These are phyloP conservation scores for Paracentrotus lividus DNA, from an alignment of 53 echinoderm and acorn worm species.

Conservation along the genomic window DNA sequence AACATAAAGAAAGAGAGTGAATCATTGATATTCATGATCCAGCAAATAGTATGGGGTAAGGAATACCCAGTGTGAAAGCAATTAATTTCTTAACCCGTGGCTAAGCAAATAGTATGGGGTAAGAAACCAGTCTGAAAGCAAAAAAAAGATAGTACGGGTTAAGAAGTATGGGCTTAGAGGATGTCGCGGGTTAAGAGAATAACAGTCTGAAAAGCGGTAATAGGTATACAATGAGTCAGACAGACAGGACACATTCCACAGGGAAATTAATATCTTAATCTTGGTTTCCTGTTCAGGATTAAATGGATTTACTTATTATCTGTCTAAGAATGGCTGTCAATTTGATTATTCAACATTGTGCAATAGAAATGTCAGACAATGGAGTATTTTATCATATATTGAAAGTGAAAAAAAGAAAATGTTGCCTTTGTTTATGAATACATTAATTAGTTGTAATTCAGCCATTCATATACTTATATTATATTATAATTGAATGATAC, in stretches of 20 bases:
- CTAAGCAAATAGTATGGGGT: no score
- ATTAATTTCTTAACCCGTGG: no score
- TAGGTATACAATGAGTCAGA: neutral
- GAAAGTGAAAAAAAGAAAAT: neutral
- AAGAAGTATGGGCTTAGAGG: no score
- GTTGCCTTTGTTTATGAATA: neutral
- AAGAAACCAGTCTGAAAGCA: no score
- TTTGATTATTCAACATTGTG: neutral
- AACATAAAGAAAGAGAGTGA: no score
- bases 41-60: no score
- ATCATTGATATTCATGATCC: no score
- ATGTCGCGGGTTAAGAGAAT: no score
- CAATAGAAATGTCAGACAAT: neutral
- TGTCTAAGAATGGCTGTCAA: neutral
- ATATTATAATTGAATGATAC: no score
- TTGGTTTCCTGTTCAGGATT: conserved; percentile 11
- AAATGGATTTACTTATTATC: neutral
- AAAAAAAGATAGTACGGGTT: no score
- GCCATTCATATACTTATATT: neutral
- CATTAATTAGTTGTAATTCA: neutral
- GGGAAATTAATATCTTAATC: neutral
- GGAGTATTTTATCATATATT: neutral
- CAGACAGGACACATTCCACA: neutral
- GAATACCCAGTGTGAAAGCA: no score
- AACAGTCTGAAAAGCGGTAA: no score